A percentile compares a stretch with the other conserved stretches of the same genome.
Evolutionary conservation across 2,797 vertebrate species (phyloP).

Genomic region (Acanthurus tractus): DNA sequence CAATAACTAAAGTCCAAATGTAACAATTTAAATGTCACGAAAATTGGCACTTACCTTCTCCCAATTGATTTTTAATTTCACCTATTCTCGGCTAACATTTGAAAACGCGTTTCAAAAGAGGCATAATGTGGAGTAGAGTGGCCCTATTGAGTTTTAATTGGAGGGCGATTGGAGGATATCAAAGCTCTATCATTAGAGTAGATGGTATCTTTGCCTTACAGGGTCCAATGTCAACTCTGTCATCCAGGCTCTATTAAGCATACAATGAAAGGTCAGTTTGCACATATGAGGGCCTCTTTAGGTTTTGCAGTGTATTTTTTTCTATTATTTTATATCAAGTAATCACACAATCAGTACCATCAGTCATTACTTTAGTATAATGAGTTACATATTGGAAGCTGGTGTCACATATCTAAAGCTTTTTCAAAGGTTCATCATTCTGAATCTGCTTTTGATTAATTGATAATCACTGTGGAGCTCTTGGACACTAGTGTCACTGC

Average conservation of each 20-base stretch:
- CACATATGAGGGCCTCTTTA: conserved; percentile 18
- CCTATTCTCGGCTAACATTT: conserved; percentile 75
- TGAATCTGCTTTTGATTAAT: conserved; percentile 74
- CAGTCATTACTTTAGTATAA: conserved; percentile 28
- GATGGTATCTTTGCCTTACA: conserved; percentile 63
- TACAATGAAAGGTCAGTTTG: conserved; percentile 38
- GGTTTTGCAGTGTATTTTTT: conserved; percentile 17
- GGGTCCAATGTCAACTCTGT: conserved; percentile 61
- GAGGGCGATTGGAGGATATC: conserved; percentile 64
- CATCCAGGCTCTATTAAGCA: conserved; percentile 40
- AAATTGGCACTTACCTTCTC: conserved; percentile 81
- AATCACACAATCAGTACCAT: conserved; percentile 30
- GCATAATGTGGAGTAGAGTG: conserved; percentile 63
- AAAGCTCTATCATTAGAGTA: conserved; percentile 57
- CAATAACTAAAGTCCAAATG: conserved; percentile 83
- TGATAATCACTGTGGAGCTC: conserved; percentile 70
- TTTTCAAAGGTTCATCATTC: conserved; percentile 46
- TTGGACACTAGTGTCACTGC: conserved; percentile 64
- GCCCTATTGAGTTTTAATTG: conserved; percentile 67
- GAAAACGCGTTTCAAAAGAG: conserved; percentile 70
- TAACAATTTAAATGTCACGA: conserved; percentile 83
- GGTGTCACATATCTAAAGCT: conserved; percentile 34
- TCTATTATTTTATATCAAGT: conserved; percentile 22
- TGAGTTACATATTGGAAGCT: conserved; percentile 30
- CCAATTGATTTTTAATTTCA: conserved; percentile 80